Base-by-base conservation (phyloP, 2,113 vertebrate species). In the Chionomys nivalis region DNA sequence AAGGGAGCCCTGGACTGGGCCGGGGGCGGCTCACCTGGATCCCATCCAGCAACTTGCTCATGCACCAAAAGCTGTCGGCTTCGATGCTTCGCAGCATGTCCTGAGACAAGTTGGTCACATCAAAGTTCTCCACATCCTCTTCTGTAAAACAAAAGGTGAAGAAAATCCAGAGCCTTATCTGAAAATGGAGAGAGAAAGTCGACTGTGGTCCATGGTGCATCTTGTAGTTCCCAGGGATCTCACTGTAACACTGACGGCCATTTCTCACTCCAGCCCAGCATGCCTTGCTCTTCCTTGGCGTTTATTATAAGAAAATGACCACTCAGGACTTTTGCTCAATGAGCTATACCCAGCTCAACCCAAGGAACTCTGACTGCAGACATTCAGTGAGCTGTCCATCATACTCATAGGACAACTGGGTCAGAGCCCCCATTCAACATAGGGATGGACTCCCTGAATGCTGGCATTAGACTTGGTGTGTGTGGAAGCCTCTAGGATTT, bases 41-140 rank as follows among this genome's bases (percentile, higher is more conserved):
- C 70, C 99, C 99, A 19, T 99, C 99, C 96, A 99, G 98, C 96
- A 99, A 98, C 90, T 99, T 99, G 99, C 99, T 99, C 99, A 99
- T 99, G 97, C 99, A 99, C 99, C 99, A 99, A 97, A 99, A 99
- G 96, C 99, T 99, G 95, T 99, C 99, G 0, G 99, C 99, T 90
- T 99, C 99, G 0, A 99, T 99, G 99, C 99, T 99, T 68, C 99
- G 99, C 88, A 99, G 98, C 70, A 99, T 99, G 77, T 99, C 99
- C 98, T 99, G 98, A 12, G 99, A 99, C 96, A 99, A 98, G 49
- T 98, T 99, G 0, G 98, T 98, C 97, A 99, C 99, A 0, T 99
- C 99, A 17, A 99, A 99, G 98, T 99, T 99, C 97, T 99, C 99
- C 97, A 99, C 99, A 1, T 99, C 99, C 93, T 99, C 99, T 90